Percentiles rank a stretch among this genome's conserved stretches.
These are phyloP conservation scores for Oxytorus armatus DNA, from an alignment of 2,888 invertebrate genomes.

Conservation along the genomic window DNA sequence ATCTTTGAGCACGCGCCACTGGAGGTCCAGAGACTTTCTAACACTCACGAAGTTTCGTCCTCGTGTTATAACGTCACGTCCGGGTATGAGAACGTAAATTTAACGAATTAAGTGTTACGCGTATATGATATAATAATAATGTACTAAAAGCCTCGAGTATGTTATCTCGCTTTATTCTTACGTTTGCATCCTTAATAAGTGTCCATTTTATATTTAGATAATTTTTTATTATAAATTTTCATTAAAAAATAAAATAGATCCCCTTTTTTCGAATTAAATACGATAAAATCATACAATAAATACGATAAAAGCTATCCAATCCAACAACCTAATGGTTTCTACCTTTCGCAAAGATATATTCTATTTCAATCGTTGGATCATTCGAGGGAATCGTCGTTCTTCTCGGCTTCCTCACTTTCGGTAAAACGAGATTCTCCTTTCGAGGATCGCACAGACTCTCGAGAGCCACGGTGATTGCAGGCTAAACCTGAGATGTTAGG, in stretches of 20 bases:
- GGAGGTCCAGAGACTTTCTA: constrained; percentile 52
- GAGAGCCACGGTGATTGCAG: background rate
- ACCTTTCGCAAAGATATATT: constrained; percentile 39
- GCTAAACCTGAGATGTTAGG: constrained; percentile 38
- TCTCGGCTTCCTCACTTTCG: constrained; percentile 8
- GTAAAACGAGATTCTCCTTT: background rate
- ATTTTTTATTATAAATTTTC: too few relatives aligned
- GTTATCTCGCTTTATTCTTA: too few relatives aligned
- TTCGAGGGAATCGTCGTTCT: constrained; percentile 3
- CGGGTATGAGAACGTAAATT: too few relatives aligned
- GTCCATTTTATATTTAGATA: too few relatives aligned
- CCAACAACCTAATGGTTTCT: constrained; percentile 50
- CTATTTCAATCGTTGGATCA: background rate
- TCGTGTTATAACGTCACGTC: constrained; percentile 15
- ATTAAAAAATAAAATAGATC: background rate
- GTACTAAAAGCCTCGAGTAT: too few relatives aligned
- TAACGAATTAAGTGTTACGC: too few relatives aligned
- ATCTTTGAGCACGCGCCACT: constrained; percentile 27
- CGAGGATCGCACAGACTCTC: background rate
- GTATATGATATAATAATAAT: too few relatives aligned
- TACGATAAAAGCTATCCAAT: background rate
- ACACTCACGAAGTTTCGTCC: constrained; percentile 24
- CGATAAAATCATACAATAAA: background rate
- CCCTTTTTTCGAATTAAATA: background rate
- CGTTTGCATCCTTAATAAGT: too few relatives aligned